Conservation (phyloP, 2,797 vertebrate genomes). For the Pseudomugil gertrudae region DNA sequence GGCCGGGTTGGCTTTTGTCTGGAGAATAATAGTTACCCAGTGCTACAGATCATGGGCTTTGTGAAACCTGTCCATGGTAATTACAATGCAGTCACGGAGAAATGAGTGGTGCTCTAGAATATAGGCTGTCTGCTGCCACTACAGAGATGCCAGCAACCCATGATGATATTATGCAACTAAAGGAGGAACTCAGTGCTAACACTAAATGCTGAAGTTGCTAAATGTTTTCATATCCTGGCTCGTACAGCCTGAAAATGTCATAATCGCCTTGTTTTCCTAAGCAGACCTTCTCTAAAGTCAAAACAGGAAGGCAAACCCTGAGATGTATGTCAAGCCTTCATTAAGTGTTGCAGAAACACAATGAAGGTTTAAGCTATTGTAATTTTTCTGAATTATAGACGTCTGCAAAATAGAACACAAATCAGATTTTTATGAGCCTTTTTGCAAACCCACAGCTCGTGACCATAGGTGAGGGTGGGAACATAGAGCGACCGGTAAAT, state of each 20-base stretch:
- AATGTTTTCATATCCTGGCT: conserved; percentile 66
- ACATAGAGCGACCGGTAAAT: too few species aligned
- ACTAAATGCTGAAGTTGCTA: conserved; percentile 53
- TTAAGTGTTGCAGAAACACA: not conserved
- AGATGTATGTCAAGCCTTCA: not conserved
- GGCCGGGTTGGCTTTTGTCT: conserved; percentile 73
- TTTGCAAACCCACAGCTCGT: too few species aligned
- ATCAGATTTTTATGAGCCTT: too few species aligned
- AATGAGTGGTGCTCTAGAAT: conserved; percentile 45
- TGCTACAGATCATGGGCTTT: conserved; percentile 67
- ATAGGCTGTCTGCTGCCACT: conserved; percentile 44
- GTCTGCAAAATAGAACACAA: too few species aligned
- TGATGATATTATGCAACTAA: conserved; percentile 69
- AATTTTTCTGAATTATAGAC: not conserved
- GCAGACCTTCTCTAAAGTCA: conserved; percentile 33
- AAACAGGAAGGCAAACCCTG: conserved; percentile 29
- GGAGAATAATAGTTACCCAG: conserved; percentile 72
- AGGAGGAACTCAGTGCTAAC: conserved; percentile 58
- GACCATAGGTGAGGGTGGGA: too few species aligned
- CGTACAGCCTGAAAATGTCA: conserved; percentile 44
- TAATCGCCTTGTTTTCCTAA: conserved; percentile 53
- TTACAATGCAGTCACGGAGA: conserved; percentile 67
- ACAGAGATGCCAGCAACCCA: conserved; percentile 55
- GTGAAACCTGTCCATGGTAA: conserved; percentile 73
- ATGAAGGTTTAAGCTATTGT: not conserved